Evolutionary conservation across 35 echinoderm and acorn worm species (phyloP), one percentile per base, ranked within the genome.

Genomic region (Heliocidaris erythrogramma): DNA sequence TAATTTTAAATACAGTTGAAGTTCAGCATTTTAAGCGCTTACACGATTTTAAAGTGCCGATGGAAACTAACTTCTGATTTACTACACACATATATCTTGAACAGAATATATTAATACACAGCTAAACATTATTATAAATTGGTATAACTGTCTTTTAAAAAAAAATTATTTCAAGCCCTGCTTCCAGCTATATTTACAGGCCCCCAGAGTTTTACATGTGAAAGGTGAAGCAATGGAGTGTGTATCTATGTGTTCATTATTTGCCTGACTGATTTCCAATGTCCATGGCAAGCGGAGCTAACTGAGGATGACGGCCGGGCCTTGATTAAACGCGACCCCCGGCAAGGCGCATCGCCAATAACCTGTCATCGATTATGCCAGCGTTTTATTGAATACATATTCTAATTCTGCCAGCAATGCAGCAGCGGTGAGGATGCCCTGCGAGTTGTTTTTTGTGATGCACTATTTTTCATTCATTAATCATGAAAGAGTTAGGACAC

Each of bases 191-290:
- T 78, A 78, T 78, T 78, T 21, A n/a, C 65, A 78, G 18, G n/a
- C 65, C 27, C 65, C 17, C 14, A 27, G 18, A 78, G 17, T 24
- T 78, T 78, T n/a, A 78, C 65, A 78, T 78, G 65, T 21, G 65
- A 27, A 78, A 78, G 27, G 27, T 78, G 65, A 78, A 78, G 65
- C 65, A 32, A 27, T 47, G 87, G 87, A 89, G 47, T 89, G 87
- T 89, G 87, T 89, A 89, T 89, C 87, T 89, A 48, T 89, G 47
- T 48, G 87, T 89, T 89, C 87, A 89, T 89, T 89, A 89, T 89
- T 32, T 48, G 87, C 87, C 87, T 89, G 87, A 89, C 87, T 30
- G 87, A 32, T 47, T 48, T 31, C 47, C 87, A 89, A 89, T 89
- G 32, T 27, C 31, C 47, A 48, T 48, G 31, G 87, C 7, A 89